These are phyloP conservation scores for Girardinus metallicus DNA, from an alignment of 2,797 vertebrate species.

Conservation along the genomic window DNA sequence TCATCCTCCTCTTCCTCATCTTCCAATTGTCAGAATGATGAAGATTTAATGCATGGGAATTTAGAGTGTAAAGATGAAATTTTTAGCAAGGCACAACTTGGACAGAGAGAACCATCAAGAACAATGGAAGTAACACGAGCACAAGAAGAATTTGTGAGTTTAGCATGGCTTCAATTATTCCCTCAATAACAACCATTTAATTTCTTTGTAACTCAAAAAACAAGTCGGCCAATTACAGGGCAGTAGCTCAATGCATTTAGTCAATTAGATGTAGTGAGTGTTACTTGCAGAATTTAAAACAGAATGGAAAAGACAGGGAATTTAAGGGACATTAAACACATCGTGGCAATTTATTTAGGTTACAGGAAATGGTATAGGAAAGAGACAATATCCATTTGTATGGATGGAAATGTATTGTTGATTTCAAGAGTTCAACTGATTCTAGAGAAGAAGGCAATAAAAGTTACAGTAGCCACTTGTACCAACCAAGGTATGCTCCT, in stretches of 20 bases:
- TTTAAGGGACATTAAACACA: neutral
- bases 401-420: neutral
- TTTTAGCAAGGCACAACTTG: slow-evolving; percentile 84
- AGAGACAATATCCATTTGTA: neutral
- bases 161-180: neutral
- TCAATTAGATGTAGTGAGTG: neutral
- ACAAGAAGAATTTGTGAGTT: slow-evolving; percentile 91
- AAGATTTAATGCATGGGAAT: slow-evolving; percentile 73
- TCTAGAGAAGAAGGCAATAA: neutral
- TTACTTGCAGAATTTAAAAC: neutral
- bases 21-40: slow-evolving; percentile 81
- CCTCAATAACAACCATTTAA: neutral
- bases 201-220: neutral
- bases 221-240: neutral
- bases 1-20: slow-evolving; percentile 92
- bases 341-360: neutral
- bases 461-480: neutral
- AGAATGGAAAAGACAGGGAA: neutral
- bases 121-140: slow-evolving; percentile 81
- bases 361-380: neutral
- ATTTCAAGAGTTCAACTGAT: neutral
- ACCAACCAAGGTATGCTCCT: neutral
- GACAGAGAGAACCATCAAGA: slow-evolving; percentile 83
- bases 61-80: slow-evolving; percentile 83
- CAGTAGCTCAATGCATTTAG: neutral